Evolutionary conservation across 2,113 vertebrate species (phyloP).

Genomic region (Anguilla japonica): DNA sequence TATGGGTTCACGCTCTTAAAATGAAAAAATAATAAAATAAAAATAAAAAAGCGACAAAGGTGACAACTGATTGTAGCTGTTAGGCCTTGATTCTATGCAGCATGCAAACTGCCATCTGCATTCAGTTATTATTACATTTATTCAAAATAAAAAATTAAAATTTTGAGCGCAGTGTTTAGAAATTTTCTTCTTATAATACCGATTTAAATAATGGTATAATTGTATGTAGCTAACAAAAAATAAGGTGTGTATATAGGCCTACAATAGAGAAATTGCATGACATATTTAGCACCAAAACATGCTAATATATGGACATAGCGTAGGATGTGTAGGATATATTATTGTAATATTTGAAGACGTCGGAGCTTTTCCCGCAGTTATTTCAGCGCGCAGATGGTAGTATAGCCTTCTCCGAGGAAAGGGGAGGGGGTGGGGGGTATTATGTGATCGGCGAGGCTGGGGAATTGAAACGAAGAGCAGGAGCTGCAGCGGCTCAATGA

Average conservation of each 20-base stretch:
- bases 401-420: slow-evolving; percentile 32
- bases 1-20: too few relatives aligned
- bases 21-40: too few relatives aligned
- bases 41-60: not conserved
- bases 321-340: not conserved
- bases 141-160: not conserved
- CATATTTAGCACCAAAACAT: not conserved
- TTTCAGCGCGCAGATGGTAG: slow-evolving; percentile 42
- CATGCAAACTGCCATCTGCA: not conserved
- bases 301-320: not conserved
- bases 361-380: slow-evolving; percentile 30
- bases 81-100: not conserved
- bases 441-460: slow-evolving; percentile 67
- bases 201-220: not conserved
- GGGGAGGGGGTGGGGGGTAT: slow-evolving; percentile 63
- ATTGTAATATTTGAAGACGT: slow-evolving; percentile 10
- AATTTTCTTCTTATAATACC: not conserved
- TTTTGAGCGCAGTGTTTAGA: not conserved
- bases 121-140: not conserved
- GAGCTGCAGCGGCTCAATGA: slow-evolving; percentile 71
- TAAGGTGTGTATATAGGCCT: not conserved
- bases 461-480: slow-evolving; percentile 71
- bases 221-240: not conserved
- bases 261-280: not conserved
- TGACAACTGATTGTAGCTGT: not conserved